Evolutionary conservation across 1,140 invertebrate species (phyloP).

Genomic region (Reticulitermes speratus): DNA sequence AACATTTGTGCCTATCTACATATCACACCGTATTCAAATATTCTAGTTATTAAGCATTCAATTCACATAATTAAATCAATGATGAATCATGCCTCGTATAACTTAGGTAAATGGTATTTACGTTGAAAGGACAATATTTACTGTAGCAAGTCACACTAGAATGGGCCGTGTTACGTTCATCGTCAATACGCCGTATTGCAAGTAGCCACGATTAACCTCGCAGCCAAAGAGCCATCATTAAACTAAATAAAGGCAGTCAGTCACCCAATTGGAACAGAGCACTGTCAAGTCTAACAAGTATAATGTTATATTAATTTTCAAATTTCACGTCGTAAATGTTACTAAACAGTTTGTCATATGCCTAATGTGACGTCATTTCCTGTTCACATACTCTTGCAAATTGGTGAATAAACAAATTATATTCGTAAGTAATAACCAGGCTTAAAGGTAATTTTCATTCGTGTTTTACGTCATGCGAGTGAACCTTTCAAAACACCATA

Average conservation of each 20-base stretch:
- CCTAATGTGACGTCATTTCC: neutral
- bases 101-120: too few species aligned
- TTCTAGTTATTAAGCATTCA: too few species aligned
- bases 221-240: neutral
- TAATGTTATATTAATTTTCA: neutral
- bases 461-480: too few species aligned
- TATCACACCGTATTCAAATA: too few species aligned
- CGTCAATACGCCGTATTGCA: too few species aligned
- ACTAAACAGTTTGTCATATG: neutral
- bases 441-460: neutral
- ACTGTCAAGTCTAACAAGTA: neutral
- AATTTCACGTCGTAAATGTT: neutral
- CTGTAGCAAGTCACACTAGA: too few species aligned
- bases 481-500: too few species aligned
- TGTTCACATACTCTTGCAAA: neutral
- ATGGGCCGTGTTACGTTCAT: too few species aligned
- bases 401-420: neutral
- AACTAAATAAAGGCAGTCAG: neutral
- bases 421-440: neutral
- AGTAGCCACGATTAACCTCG: neutral
- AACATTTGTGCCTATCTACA: too few species aligned
- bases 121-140: too few species aligned
- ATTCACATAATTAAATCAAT: too few species aligned
- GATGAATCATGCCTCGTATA: too few species aligned
- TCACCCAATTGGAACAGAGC: neutral